Evolutionary conservation across 2,113 vertebrate species (phyloP).

Genomic region (Eolophus roseicapilla): DNA sequence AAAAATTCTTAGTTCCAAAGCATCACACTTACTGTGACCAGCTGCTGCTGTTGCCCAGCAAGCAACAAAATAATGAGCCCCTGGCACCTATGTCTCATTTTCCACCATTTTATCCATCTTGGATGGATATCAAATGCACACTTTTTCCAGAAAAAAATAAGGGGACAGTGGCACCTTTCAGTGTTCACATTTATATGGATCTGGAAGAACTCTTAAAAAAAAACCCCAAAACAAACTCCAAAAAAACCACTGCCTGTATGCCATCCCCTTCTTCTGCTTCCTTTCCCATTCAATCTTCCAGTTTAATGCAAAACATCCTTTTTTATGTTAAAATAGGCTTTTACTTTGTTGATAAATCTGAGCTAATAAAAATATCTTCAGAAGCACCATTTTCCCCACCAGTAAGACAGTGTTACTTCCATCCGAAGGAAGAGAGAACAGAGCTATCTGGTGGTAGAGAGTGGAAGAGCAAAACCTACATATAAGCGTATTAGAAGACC

Average conservation of each 20-base stretch:
- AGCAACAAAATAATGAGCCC: not conserved
- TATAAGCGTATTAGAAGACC: not conserved
- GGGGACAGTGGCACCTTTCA: not conserved
- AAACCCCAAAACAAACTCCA: not conserved
- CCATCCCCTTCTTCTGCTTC: not conserved
- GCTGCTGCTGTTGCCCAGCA: not conserved
- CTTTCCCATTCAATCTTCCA: not conserved
- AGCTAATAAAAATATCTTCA: not conserved
- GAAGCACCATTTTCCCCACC: not conserved
- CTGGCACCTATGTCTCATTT: not conserved
- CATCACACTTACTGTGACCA: not conserved
- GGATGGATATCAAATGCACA: not conserved
- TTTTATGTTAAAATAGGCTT: not conserved
- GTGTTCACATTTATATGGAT: not conserved
- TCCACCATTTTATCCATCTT: not conserved
- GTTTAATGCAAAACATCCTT: not conserved
- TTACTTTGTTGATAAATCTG: not conserved
- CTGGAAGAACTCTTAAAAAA: not conserved
- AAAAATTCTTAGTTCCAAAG: not conserved
- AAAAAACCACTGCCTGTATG: not conserved
- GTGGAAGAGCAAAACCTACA: not conserved
- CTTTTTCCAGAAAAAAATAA: not conserved
- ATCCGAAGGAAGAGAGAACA: not conserved
- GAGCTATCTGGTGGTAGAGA: conserved; percentile 21
- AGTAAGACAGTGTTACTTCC: not conserved